phyloP scores from a whole-genome alignment of 2,888 invertebrate genomes.

The Sicus ferrugineus region DNA sequence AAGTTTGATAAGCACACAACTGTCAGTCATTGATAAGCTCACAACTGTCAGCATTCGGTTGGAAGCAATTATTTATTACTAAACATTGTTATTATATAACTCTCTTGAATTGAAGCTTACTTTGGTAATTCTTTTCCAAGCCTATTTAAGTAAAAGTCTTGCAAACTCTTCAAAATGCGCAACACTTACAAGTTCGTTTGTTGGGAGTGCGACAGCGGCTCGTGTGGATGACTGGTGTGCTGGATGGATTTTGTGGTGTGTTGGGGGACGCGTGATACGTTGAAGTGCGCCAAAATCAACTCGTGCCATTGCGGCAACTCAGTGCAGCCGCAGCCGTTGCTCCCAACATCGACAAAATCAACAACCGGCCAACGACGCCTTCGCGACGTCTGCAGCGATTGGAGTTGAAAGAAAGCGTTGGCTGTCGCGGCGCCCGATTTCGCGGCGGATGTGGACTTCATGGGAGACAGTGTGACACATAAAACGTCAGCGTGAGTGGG shows the following conservation, averaged over 20 bases:
- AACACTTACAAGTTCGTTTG: too few relatives aligned
- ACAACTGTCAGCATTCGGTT: too few relatives aligned
- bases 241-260: not conserved
- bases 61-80: too few relatives aligned
- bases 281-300: not conserved
- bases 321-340: slow-evolving; percentile 1
- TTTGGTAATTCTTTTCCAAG: too few relatives aligned
- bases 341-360: not conserved
- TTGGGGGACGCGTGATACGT: not conserved
- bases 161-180: too few relatives aligned
- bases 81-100: too few relatives aligned
- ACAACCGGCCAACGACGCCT: slow-evolving; percentile 5
- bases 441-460: slow-evolving; percentile 26
- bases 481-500: slow-evolving; percentile 27
- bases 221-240: not conserved
- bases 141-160: too few relatives aligned
- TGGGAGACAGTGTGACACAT: slow-evolving; percentile 25
- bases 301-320: not conserved
- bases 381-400: slow-evolving; percentile 16
- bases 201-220: too few relatives aligned
- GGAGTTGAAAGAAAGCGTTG: slow-evolving; percentile 18
- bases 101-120: too few relatives aligned
- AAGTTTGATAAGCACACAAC: too few relatives aligned
- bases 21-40: too few relatives aligned
- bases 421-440: slow-evolving; percentile 16